Evolutionary conservation across 2,113 vertebrate genomes (phyloP), one percentile per base, ranked within the genome.

Genomic region (Anser brachyrhynchus): DNA sequence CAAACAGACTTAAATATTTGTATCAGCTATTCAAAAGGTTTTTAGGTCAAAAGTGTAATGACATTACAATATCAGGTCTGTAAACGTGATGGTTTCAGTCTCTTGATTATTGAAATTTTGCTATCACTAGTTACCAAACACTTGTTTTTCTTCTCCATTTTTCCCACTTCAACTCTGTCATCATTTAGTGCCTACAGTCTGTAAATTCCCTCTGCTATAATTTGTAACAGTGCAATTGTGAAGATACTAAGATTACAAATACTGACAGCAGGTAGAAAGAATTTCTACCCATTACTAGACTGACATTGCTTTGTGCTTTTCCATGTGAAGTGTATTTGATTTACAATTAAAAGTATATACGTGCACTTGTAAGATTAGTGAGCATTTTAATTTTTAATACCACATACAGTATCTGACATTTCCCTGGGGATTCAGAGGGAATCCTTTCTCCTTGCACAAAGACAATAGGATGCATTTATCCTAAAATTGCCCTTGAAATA

Each of bases 361-460:
- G 12, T 26, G 29, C 39, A 71, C 91, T 95, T 76, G 59, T 71
- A 70, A 96, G 66, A 90, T 93, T 70, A 95, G 52, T 49, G 72
- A 87, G 33, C 15, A 58, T 95, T 92, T 93, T 76, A 55, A 65
- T 92, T 89, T 96, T 80, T 85, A 95, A 91, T 94, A n/a, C 20
- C 44, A 4, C 10, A 1, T 61, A 19, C 18, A 18, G 31, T 62
- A 11, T 81, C 61, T 93, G 87, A 66, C 76, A 51, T n/a, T 70
- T 94, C 71, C 28, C 52, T 58, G 16, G 49, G 64, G 71, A 87
- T 78, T 93, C 67, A 20, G 57, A 85, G 39, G 44, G 92, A 96
- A 94, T 90, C 87, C 44, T 41, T 91, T 85, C 72, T 88, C 61
- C 43, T 75, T 88, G 44, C 73, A 77, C 80, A 72, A 95, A 93